These are phyloP conservation scores for Cherax destructor DNA, from an alignment of 1,140 invertebrate species.

Conservation along the genomic window DNA sequence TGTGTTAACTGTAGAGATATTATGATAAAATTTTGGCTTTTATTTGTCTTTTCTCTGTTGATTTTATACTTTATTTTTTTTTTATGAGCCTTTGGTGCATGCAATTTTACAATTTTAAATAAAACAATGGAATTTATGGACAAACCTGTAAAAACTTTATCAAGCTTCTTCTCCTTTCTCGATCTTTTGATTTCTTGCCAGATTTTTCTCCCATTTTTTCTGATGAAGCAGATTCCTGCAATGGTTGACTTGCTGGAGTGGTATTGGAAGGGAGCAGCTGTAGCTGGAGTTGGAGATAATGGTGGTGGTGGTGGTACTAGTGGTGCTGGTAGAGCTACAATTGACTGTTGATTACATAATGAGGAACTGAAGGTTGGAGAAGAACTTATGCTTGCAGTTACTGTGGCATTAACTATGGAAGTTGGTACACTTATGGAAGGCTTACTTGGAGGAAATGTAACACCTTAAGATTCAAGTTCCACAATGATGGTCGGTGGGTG, in stretches of 20 bases:
- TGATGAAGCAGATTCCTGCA: constrained; percentile 9
- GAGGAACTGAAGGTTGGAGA: background rate
- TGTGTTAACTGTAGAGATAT: too few species aligned
- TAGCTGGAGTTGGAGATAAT: constrained; percentile 21
- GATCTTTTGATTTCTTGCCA: constrained; percentile 77
- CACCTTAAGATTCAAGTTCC: constrained; percentile 69
- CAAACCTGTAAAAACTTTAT: constrained; percentile 88
- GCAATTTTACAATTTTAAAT: too few species aligned
- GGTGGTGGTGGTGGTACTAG: background rate
- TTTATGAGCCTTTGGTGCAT: too few species aligned
- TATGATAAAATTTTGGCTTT: too few species aligned
- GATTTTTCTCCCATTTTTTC: constrained; percentile 46
- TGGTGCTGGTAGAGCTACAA: background rate
- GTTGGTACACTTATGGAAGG: background rate
- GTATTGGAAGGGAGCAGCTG: background rate
- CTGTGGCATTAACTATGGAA: background rate
- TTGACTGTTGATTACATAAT: background rate
- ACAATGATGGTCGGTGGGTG: constrained; percentile 61
- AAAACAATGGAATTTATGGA: background rate
- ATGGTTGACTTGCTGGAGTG: constrained; percentile 30
- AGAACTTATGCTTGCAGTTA: background rate
- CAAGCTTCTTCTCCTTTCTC: constrained; percentile 86
- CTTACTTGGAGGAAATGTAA: constrained; percentile 58
- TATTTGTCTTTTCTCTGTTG: too few species aligned
- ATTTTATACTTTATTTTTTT: too few species aligned